Conservation (phyloP, 2,888 invertebrate species). For the Hydropsyche betteni region DNA sequence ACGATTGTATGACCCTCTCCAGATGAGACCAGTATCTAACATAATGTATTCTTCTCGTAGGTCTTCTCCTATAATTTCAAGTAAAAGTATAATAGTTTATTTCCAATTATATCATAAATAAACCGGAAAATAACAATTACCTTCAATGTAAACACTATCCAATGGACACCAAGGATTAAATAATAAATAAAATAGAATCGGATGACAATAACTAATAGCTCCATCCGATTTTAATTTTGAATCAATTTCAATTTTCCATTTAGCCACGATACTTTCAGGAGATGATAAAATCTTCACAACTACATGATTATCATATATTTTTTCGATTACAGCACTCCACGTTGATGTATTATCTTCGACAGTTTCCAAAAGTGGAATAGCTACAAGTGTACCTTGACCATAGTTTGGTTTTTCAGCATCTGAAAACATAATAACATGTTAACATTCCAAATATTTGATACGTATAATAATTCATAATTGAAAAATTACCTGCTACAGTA, state of each 20-base stretch:
- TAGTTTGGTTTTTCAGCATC: conserved; percentile 81
- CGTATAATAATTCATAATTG: too few relatives aligned
- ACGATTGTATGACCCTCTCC: conserved; percentile 86
- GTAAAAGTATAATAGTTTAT: background rate
- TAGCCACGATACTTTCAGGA: conserved; percentile 77
- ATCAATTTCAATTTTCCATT: conserved; percentile 86
- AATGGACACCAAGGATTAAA: conserved; percentile 90
- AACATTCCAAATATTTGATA: conserved; percentile 14
- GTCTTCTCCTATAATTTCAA: conserved; percentile 64
- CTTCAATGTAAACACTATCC: conserved; percentile 73
- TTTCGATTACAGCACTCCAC: conserved; percentile 80
- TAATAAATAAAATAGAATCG: conserved; percentile 80
- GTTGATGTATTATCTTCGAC: conserved; percentile 69
- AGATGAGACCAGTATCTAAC: conserved; percentile 89
- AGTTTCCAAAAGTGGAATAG: conserved; percentile 72
- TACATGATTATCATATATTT: conserved; percentile 70
- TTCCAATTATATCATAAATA: background rate
- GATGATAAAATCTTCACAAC: conserved; percentile 76
- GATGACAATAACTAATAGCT: conserved; percentile 80
- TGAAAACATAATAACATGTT: conserved; percentile 54
- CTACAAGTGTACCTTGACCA: conserved; percentile 81
- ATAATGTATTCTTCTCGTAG: conserved; percentile 85
- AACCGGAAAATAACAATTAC: conserved; percentile 58
- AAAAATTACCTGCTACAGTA: conserved; percentile 71
- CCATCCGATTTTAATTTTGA: conserved; percentile 75